These are phyloP conservation scores for Gari tellinella DNA, from an alignment of 2,888 invertebrate species.

Conservation along the genomic window DNA sequence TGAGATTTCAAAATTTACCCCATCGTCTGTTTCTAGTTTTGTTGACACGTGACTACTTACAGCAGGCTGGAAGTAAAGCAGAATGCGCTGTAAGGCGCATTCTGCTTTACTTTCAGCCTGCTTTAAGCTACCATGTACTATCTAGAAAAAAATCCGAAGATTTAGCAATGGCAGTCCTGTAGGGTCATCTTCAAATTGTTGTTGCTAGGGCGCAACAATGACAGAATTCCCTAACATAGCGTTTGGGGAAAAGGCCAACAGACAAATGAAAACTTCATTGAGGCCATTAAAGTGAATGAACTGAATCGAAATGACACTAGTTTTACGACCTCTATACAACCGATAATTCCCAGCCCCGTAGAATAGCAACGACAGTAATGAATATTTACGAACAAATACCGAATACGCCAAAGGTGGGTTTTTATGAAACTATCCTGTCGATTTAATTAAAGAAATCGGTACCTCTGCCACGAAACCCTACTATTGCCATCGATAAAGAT, in stretches of 20 bases:
- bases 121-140: too few relatives aligned
- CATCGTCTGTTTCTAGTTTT: too few relatives aligned
- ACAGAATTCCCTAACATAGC: neutral
- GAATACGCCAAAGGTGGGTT: neutral
- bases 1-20: too few relatives aligned
- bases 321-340: neutral
- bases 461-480: neutral
- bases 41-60: too few relatives aligned
- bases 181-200: too few relatives aligned
- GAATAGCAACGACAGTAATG: neutral
- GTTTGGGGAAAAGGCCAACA: neutral
- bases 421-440: neutral
- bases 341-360: neutral
- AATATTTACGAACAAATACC: neutral
- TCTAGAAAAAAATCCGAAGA: too few relatives aligned
- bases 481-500: constrained; percentile 7
- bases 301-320: neutral
- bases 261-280: neutral
- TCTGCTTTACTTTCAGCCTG: too few relatives aligned
- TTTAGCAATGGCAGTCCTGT: too few relatives aligned
- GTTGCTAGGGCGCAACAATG: too few relatives aligned
- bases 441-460: neutral
- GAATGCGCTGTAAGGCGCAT: too few relatives aligned
- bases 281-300: neutral
- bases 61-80: too few relatives aligned